Evolutionary conservation across 2,797 vertebrate species (phyloP), one percentile per base, ranked within the genome.

Genomic region (Smutsia temminckii): DNA sequence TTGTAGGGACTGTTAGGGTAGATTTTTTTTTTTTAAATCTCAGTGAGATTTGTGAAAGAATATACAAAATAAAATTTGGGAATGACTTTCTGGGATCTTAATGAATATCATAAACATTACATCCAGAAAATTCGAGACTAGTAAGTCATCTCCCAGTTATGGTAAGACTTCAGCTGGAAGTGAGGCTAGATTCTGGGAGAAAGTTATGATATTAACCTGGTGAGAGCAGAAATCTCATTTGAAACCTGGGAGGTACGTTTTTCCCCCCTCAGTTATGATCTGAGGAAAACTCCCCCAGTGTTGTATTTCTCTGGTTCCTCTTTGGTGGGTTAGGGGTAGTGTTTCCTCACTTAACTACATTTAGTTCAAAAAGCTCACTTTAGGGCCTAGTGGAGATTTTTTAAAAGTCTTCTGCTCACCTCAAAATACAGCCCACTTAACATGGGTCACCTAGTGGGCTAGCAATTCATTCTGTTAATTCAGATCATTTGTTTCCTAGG

Each of bases 331-430:
- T 63, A 34, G 21, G 32, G 5, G 0, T 69, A 29, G 32, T 69
- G 4, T 92, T 80, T 91, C 37, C 20, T 88, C 34, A 21, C 61
- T 84, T 88, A 92, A 66, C n/a, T 78, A 17, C 21, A 46, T 12
- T 86, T 95, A 23, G 29, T 81, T 92, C 63, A 57, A 17, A 93
- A 94, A 59, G 25, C 71, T 92, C 81, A 2, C 77, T 7, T 63
- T 88, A 63, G 25, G 32, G 9, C 59, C 59, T 95, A 42, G 49
- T 84, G 14, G 92, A 86, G 34, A 79, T 86, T 83, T 77, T 92
- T 86, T 42, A 34, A 85, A 93, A 59, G 53, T 68, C 8, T 59
- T 32, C 64, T 91, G 59, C n/a, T 42, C 37, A 46, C 51, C 46
- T 69, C 46, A 3, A 81, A 42, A 40, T 71, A 59, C 3, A 92